Evolutionary conservation across 2,888 invertebrate species (phyloP), one percentile per base, ranked within the genome.

Genomic region (Parascotia fuliginaria): DNA sequence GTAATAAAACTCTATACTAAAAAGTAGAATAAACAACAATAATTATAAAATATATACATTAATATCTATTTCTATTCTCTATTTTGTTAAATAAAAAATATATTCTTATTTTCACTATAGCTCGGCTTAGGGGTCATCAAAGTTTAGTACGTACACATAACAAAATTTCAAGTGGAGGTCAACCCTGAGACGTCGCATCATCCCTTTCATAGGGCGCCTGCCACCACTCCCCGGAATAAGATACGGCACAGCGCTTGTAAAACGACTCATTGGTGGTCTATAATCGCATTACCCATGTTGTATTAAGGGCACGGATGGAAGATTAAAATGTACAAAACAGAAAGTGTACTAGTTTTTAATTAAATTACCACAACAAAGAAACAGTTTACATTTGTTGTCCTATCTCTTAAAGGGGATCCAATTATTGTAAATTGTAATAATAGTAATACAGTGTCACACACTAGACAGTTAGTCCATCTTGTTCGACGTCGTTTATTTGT

Each of bases 121-220:
- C 15, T 9, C 14, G 28, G 16, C 14, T 48, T 40, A 31, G 24
- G 44, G 44, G 54, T 64, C 51, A 60, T 51, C 45, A 40, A 56
- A 54, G 67, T 69, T 70, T 65, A 65, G 5, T 19, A 50, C n/a
- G 45, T 49, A 51, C 61, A 55, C 51, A 55, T 65, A 60, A 67
- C 59, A 55, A 56, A 55, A 58, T 64, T 58, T 66, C 50, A 47
- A 52, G 46, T 47, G 13, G 52, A 65, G 75, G 64, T 64, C 61
- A 64, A 54, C 36, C 12, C 11, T 38, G 39, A 53, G 40, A 37
- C 41, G 42, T 44, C 53, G 55, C 61, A 48, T 49, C 55, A 55
- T 58, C 55, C 58, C 45, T 47, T 57, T 51, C 41, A 47, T 57
- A 16, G 42, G 11, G 22, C 39, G 48, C 24, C 44, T 42, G 40